These are phyloP conservation scores for Stenurella melanura DNA, from an alignment of 2,888 invertebrate genomes.

Conservation along the genomic window DNA sequence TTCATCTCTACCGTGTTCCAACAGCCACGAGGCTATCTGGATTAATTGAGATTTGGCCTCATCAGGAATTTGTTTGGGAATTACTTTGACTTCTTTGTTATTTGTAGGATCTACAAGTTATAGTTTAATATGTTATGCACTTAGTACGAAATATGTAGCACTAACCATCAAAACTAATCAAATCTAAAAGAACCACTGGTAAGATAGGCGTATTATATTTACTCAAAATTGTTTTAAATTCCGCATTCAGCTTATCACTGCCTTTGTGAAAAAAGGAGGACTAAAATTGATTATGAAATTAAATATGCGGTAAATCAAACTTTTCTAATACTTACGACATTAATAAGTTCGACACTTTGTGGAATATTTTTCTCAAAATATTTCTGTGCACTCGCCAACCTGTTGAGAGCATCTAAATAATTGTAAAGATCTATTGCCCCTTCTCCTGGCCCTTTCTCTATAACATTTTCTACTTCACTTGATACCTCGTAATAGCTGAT, in stretches of 20 bases:
- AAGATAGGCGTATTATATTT: conserved; percentile 91
- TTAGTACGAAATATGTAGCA: not conserved
- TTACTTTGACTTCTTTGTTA: conserved; percentile 67
- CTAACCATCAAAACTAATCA: conserved; percentile 78
- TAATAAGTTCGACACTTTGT: conserved; percentile 94
- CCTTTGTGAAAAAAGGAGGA: conserved; percentile 87
- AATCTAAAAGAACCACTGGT: conserved; percentile 90
- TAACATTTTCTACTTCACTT: conserved; percentile 90
- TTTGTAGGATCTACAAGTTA: conserved; percentile 50
- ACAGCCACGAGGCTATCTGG: conserved; percentile 90
- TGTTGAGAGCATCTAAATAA: conserved; percentile 85
- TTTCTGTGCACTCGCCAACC: conserved; percentile 88
- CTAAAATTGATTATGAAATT: conserved; percentile 71
- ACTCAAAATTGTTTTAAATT: conserved; percentile 90
- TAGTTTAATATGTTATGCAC: not conserved
- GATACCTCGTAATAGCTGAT: conserved; percentile 97
- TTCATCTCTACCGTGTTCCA: conserved; percentile 83
- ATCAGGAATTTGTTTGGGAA: conserved; percentile 82
- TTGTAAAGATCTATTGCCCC: conserved; percentile 75
- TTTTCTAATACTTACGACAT: conserved; percentile 83
- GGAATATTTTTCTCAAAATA: conserved; percentile 96
- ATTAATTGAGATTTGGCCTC: conserved; percentile 82
- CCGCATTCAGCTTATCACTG: conserved; percentile 88
- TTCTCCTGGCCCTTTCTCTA: conserved; percentile 88
- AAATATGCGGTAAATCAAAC: not conserved